Evolutionary conservation across 2,888 invertebrate genomes (phyloP), one percentile per base, ranked within the genome.

Genomic region (Yponomeuta cagnagella): DNA sequence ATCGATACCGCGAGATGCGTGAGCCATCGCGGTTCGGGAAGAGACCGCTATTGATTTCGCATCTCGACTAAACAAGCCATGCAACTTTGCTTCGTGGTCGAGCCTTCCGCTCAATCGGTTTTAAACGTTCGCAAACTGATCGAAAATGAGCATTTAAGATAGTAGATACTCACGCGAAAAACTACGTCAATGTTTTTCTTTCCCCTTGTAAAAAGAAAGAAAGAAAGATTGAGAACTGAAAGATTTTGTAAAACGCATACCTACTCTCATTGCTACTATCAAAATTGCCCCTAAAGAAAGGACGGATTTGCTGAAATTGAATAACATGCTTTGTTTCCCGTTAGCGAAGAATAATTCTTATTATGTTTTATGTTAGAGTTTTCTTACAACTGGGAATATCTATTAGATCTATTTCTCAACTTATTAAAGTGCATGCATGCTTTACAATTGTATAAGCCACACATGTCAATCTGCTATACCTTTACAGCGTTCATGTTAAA

Each of bases 311-410:
- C 77, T 79, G 78, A 80, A 84, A 84, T 85, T 82, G 79, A 79
- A 83, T 83, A 82, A 82, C 77, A 78, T 76, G 81, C 78, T 83
- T 82, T 84, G 81, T 82, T 82, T 82, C 77, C 79, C 77, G 76
- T 70, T 72, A 77, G 82, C 78, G 82, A 82, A 82, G 79, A 77
- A 77, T 77, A 79, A 78, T 78, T 73, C 2, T 1, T 75, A 74
- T 77, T 77, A 77, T 70, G 75, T 72, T 77, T 78, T 77, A 43
- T 43, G 37, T 43, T 10, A 67, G 52, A 52, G 67, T 15, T 67
- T 68, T 10, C 66, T 37, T 30, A 3, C 12, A 15, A 58, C 15
- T 15, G 52, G 52, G 52, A 15, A 23, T 23, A 23, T 23, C 23
- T 23, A 23, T 23, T 23, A 23, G 23, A 23, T 23, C 23, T 23